A percentile compares a stretch with the other conserved stretches of the same genome.
Conservation (phyloP, 2,888 invertebrate species). For the Sarcophaga rosellei region DNA sequence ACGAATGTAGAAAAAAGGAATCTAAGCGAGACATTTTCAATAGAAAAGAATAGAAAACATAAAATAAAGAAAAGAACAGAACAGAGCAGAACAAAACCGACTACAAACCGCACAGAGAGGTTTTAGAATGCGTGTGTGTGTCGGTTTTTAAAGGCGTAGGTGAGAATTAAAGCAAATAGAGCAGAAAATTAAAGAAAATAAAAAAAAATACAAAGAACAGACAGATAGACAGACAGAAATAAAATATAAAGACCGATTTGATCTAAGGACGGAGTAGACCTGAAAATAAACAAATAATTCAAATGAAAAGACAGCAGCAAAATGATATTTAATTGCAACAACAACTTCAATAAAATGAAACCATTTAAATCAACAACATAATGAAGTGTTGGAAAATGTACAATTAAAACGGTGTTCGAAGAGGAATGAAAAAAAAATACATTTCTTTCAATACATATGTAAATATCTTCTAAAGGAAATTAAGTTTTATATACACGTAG, state of each 20-base stretch:
- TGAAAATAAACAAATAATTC: slow-evolving; percentile 52
- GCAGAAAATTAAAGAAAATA: slow-evolving; percentile 46
- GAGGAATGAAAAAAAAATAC: slow-evolving; percentile 1
- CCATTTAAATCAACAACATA: background rate
- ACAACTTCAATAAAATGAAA: slow-evolving; percentile 3
- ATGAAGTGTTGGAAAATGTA: background rate
- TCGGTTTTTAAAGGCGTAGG: slow-evolving; percentile 53
- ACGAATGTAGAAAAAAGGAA: background rate
- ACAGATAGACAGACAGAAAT: background rate
- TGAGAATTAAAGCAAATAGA: slow-evolving; percentile 64
- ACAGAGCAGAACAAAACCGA: background rate
- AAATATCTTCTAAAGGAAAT: too few relatives aligned
- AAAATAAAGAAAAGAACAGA: background rate
- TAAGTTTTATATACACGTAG: too few relatives aligned
- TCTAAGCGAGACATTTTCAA: background rate
- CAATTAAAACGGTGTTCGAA: slow-evolving; percentile 24
- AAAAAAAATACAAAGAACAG: background rate
- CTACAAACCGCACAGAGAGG: slow-evolving; percentile 45
- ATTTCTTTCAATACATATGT: background rate
- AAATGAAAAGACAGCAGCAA: slow-evolving; percentile 34
- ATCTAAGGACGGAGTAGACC: slow-evolving; percentile 2
- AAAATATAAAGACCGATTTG: background rate
- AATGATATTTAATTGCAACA: slow-evolving; percentile 24
- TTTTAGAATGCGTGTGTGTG: background rate
- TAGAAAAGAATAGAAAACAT: slow-evolving; percentile 33